A percentile compares a stretch with the other conserved stretches of the same genome.
These are phyloP conservation scores for Plutella xylostella DNA, from an alignment of 2,888 invertebrate species.

Conservation along the genomic window DNA sequence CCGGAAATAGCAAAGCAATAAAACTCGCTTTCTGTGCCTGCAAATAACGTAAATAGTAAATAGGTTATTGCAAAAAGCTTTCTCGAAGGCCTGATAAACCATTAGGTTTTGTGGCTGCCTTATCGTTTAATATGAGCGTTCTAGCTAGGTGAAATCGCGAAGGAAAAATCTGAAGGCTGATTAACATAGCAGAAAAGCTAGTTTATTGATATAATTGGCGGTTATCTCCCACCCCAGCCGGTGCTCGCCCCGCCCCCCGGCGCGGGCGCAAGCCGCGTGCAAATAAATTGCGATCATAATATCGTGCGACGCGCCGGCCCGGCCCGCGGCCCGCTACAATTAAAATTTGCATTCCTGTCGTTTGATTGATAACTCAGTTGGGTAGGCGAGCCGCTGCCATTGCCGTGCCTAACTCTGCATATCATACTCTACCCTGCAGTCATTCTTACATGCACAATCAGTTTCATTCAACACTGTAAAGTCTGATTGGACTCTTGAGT, in stretches of 20 bases:
- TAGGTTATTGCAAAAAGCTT: constrained; percentile 35
- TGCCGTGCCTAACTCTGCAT: constrained; percentile 40
- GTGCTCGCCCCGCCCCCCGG: constrained; percentile 35
- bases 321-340: constrained; percentile 43
- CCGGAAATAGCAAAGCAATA: constrained; percentile 1
- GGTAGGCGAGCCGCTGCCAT: constrained; percentile 33
- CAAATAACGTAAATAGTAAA: constrained; percentile 18
- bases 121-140: constrained; percentile 45
- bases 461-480: too few species aligned
- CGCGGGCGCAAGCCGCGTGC: constrained; percentile 25
- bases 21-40: constrained; percentile 11
- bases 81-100: constrained; percentile 54
- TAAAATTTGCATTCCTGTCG: constrained; percentile 61
- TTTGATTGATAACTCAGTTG: constrained; percentile 62
- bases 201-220: constrained; percentile 66
- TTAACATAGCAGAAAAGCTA: constrained; percentile 64
- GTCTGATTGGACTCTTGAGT: too few species aligned
- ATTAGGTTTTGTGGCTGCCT: constrained; percentile 26
- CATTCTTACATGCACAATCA: too few species aligned
- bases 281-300: constrained; percentile 56
- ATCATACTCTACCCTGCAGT: too few species aligned
- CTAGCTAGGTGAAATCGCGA: constrained; percentile 54
- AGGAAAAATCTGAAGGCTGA: constrained; percentile 62
- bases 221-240: constrained; percentile 45
- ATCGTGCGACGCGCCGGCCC: constrained; percentile 31